Evolutionary conservation across 2,888 invertebrate species (phyloP).

Genomic region (Andricus curvator): DNA sequence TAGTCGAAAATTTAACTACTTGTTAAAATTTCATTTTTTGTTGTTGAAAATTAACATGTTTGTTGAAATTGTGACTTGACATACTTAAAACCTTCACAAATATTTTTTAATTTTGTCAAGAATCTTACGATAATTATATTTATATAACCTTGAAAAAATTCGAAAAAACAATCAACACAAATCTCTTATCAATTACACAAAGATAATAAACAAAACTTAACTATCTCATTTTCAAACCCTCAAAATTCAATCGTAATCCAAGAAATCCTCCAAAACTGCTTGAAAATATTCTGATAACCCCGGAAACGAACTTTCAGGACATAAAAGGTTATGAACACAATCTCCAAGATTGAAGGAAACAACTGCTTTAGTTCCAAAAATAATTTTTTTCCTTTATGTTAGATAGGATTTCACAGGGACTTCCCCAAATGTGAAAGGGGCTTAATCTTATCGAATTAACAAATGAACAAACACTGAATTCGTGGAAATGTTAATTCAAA

Average conservation of each 20-base stretch:
- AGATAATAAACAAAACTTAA: not conserved
- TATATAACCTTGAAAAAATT: not conserved
- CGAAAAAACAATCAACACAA: not conserved
- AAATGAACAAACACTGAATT: not conserved
- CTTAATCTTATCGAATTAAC: not conserved
- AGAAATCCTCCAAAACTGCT: not conserved
- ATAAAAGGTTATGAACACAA: slow-evolving; percentile 6
- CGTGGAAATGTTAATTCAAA: not conserved
- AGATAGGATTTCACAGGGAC: not conserved
- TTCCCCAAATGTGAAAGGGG: not conserved
- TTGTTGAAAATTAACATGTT: no score
- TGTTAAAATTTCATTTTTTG: no score
- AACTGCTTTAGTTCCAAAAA: not conserved
- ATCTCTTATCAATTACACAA: not conserved
- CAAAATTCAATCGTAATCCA: not conserved
- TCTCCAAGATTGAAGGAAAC: not conserved
- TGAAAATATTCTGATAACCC: not conserved
- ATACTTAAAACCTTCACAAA: no score
- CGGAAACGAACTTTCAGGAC: not conserved
- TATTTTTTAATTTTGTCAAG: no score
- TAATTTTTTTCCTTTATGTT: not conserved
- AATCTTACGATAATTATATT: no score
- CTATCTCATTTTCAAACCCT: not conserved
- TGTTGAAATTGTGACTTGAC: no score
- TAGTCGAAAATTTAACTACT: no score